These are phyloP conservation scores for Euglossa dilemma DNA, from an alignment of 1,140 invertebrate genomes.

Conservation along the genomic window DNA sequence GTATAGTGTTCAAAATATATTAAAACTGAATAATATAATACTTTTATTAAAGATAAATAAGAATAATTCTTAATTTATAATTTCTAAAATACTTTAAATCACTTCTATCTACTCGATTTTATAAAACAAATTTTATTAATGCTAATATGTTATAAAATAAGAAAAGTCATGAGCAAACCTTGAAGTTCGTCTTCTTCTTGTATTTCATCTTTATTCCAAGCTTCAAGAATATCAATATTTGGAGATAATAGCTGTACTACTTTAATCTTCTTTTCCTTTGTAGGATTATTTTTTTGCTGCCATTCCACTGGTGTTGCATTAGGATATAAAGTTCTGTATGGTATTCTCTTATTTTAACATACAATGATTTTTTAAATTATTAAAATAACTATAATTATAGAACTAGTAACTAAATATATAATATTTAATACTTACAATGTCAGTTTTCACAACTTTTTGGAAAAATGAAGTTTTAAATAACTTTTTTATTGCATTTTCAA, in stretches of 20 bases:
- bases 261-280: constrained; percentile 82
- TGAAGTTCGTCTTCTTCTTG: constrained; percentile 82
- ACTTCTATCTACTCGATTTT: too few relatives aligned
- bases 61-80: not conserved
- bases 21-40: not conserved
- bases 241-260: constrained; percentile 83
- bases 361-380: constrained; percentile 43
- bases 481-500: constrained; percentile 81
- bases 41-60: not conserved
- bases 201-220: constrained; percentile 80
- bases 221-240: constrained; percentile 79
- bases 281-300: constrained; percentile 80
- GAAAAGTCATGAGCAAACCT: constrained; percentile 57
- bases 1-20: not conserved
- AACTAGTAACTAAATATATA: not conserved
- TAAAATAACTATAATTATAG: not conserved
- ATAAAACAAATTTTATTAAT: too few relatives aligned
- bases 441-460: constrained; percentile 79
- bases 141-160: constrained; percentile 33
- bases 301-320: constrained; percentile 83
- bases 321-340: constrained; percentile 85
- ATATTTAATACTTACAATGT: constrained; percentile 72
- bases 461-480: constrained; percentile 82
- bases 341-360: constrained; percentile 77
- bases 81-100: not conserved